Evolutionary conservation across 2,888 invertebrate genomes (phyloP), one percentile per base, ranked within the genome.

Genomic region (Ormyrus nitidulus): DNA sequence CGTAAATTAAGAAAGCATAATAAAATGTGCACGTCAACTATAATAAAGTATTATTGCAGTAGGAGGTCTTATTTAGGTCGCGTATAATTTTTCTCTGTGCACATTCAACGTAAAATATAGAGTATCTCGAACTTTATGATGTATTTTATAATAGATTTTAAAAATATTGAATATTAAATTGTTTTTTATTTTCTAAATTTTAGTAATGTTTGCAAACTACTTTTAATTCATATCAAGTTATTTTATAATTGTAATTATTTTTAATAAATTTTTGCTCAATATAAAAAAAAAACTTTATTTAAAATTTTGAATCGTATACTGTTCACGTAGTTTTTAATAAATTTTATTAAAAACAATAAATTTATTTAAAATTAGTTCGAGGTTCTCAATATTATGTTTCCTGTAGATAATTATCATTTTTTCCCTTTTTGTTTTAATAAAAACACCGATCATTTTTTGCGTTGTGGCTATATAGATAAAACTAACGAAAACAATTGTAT

Each of bases 1-100:
- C 53, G 71, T 68, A 69, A 69, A 53, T 48, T 74, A 73, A 56
- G 19, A 82, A 80, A 77, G 61, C 72, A 56, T 72, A 75, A 66
- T 56, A 13, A 53, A 75, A 34, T 65, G 34, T 49, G 48, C 62
- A 70, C 44, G 13, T 56, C 11, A 9, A 34, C 65, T n/a, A 51
- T 9, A 61, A 71, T 54, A 53, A 44, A 58, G 13, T 65, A 54
- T 66, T 44, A 13, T 69, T 62, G 59, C 44, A 75, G 51, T 51
- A 34, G 34, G 34, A 34, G 34, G 34, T 2, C 34, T 34, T 13
- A 79, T 64, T 73, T 65, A 53, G 11, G 69, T 73, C 44, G 58
- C 44, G 44, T 64, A 64, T 51, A 51, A 54, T 70, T 74, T 49
- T 58, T 68, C 34, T 54, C 10, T 65, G 5, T 34, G 61, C 59